These are phyloP conservation scores for Itoplectis maculator DNA, from an alignment of 2,888 invertebrate species.

Conservation along the genomic window DNA sequence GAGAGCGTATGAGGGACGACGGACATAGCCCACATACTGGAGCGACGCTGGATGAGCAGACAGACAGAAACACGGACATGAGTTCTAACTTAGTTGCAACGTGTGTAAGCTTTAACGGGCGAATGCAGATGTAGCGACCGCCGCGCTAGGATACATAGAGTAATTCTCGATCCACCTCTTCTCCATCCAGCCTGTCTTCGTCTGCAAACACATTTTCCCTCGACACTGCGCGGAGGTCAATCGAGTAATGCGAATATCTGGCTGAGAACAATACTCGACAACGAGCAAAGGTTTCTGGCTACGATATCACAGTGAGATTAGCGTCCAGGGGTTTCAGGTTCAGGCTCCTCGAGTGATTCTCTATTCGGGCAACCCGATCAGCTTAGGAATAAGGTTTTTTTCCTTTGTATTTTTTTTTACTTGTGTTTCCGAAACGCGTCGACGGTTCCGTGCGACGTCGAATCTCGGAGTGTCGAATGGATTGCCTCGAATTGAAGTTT, in stretches of 20 bases:
- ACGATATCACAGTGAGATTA: not conserved
- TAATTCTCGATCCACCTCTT: constrained; percentile 28
- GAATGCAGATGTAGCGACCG: constrained; percentile 45
- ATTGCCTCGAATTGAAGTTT: not conserved
- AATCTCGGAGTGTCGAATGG: too few relatives aligned
- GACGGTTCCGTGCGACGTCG: too few relatives aligned
- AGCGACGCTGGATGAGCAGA: constrained; percentile 18
- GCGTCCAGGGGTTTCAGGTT: not conserved
- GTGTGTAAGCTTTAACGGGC: constrained; percentile 63
- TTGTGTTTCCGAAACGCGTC: too few relatives aligned
- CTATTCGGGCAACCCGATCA: too few relatives aligned
- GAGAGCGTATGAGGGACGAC: not conserved
- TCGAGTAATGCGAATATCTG: not conserved
- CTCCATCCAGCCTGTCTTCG: not conserved
- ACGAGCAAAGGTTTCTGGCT: not conserved
- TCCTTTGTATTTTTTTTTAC: too few relatives aligned
- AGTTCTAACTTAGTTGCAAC: constrained; percentile 47
- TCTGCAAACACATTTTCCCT: constrained; percentile 18
- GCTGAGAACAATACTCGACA: not conserved
- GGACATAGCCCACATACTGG: constrained; percentile 17
- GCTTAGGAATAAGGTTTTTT: too few relatives aligned
- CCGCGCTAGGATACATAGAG: constrained; percentile 31
- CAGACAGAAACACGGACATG: constrained; percentile 41
- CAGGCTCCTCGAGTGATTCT: not conserved
- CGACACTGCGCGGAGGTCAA: not conserved